Percentiles rank a stretch among this genome's conserved stretches.
phyloP scores from a whole-genome alignment of 2,797 vertebrate genomes.

The Gadopsis bispinosus region DNA sequence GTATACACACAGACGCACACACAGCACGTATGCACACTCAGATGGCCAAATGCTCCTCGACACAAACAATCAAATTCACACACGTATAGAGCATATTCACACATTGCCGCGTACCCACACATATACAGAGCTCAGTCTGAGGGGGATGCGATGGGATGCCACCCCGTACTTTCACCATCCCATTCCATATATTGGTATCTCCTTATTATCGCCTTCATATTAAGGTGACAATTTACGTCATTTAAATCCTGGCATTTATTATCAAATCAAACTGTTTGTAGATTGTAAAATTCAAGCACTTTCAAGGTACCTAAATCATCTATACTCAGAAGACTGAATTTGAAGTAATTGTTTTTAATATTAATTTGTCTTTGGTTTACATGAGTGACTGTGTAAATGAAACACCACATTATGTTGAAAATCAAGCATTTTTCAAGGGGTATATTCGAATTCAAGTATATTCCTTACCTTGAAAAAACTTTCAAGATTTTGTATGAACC shows the following conservation, averaged over 20 bases:
- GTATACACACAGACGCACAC: slow-evolving; percentile 45
- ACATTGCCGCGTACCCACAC: slow-evolving; percentile 36
- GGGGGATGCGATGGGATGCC: background rate
- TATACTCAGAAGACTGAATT: too few species aligned
- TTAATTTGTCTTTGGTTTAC: too few species aligned
- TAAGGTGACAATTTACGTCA: background rate
- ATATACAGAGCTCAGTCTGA: slow-evolving; percentile 33
- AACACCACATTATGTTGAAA: too few species aligned
- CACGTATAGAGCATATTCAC: slow-evolving; percentile 41
- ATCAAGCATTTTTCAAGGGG: too few species aligned
- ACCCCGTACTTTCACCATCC: background rate
- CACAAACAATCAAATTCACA: slow-evolving; percentile 58
- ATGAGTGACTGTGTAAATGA: too few species aligned
- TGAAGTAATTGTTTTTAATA: too few species aligned
- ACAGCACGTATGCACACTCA: slow-evolving; percentile 37
- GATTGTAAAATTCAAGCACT: too few species aligned
- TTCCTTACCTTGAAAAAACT: too few species aligned
- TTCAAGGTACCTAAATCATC: too few species aligned
- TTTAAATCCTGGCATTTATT: slow-evolving; percentile 1
- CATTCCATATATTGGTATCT: background rate
- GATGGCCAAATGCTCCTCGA: slow-evolving; percentile 43
- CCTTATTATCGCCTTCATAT: background rate
- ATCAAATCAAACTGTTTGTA: background rate
- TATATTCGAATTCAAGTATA: too few species aligned
- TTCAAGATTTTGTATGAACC: too few species aligned